phyloP scores from a whole-genome alignment of 1,140 invertebrate species.

The Chymomyza costata region DNA sequence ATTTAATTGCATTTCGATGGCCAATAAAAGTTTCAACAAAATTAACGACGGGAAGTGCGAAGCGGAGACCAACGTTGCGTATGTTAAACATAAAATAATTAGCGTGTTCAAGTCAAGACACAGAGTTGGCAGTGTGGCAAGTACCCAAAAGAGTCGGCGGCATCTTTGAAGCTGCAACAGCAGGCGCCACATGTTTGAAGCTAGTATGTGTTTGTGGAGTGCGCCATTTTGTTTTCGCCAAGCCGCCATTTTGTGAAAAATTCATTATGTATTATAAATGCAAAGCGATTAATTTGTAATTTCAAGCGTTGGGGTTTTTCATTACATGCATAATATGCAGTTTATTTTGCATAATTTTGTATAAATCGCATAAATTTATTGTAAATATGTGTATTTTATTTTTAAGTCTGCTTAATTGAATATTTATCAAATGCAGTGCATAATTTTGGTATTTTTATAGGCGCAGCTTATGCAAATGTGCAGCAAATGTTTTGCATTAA shows the following conservation, averaged over 20 bases:
- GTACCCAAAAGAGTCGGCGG: conserved; percentile 11
- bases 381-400: conserved; percentile 33
- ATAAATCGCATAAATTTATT: too few relatives aligned
- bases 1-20: conserved; percentile 67
- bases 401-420: conserved; percentile 48
- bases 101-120: conserved; percentile 40
- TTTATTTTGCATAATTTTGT: too few relatives aligned
- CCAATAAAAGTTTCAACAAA: conserved; percentile 54
- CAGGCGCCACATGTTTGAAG: conserved; percentile 38
- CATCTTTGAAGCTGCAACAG: conserved; percentile 40
- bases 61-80: background rate
- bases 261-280: conserved; percentile 35
- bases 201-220: background rate
- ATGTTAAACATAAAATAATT: conserved; percentile 48
- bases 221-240: background rate
- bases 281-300: conserved; percentile 60
- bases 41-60: conserved; percentile 67
- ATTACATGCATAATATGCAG: background rate
- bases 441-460: too few relatives aligned
- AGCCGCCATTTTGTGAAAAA: conserved; percentile 24
- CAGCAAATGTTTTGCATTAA: conserved; percentile 38
- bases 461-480: conserved; percentile 47
- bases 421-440: conserved; percentile 55
- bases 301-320: conserved; percentile 31
- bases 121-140: too few relatives aligned